Base-by-base conservation (phyloP, 2,888 invertebrate species). In the Pseudolycoriella hygida region DNA sequence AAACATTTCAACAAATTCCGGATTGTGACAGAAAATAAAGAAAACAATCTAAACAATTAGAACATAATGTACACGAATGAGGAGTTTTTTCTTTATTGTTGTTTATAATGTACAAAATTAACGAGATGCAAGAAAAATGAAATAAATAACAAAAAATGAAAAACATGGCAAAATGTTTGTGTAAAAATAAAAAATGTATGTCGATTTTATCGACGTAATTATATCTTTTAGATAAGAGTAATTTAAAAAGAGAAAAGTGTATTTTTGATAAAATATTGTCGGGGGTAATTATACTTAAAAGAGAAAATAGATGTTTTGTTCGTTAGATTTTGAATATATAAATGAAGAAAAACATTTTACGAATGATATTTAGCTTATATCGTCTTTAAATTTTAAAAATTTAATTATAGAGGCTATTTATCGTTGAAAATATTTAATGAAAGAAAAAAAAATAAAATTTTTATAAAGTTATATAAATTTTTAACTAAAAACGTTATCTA, bases 221-320 rank as follows among this genome's bases (percentile, higher is more conserved):
- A 43, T 43, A 39, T 34, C 34, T 39, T 46, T 25, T 43, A 43
- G 40, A 43, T 39, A 40, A 42, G 43, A 40, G 37, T 37, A 46
- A 43, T 20, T 42, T 41, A 39, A 42, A 41, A 37, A 41, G 40
- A 66, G 67, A 68, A 67, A 68, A 70, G 71, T 71, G 69, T 73
- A 74, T 73, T 73, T 73, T 73, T 74, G 73, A 73, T 73, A 74
- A 72, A 68, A 70, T 72, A 71, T 73, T 72, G 71, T 72, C 66
- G 67, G 66, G 66, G 65, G 31, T 47, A 44, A 46, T 25, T 40
- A 41, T 19, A 44, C 34, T 34, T 66, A 66, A 64, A 42, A 43
- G 54, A 54, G 54, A 66, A 65, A 25, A 25, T 25, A 25, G 8
- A 25, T 25, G 25, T 25, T 65, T 67, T 67, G 67, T 68, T 68